Evolutionary conservation across 2,888 invertebrate species (phyloP).

Genomic region (Ditula angustiorana): DNA sequence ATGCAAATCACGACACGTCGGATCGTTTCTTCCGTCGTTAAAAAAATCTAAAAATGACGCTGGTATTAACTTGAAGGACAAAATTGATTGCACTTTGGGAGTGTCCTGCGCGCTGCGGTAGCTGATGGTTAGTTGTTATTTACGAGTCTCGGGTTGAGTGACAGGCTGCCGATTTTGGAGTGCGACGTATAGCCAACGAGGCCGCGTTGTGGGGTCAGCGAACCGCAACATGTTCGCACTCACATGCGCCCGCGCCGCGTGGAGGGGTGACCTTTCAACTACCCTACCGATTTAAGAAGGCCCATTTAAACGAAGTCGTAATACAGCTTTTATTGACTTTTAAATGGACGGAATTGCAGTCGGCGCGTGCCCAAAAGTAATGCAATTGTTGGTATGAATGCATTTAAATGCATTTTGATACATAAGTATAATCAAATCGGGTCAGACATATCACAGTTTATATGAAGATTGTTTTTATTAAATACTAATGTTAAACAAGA

Average conservation of each 20-base stretch:
- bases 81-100: slow-evolving; percentile 25
- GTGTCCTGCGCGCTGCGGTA: slow-evolving; percentile 33
- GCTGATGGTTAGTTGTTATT: slow-evolving; percentile 38
- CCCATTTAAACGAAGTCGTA: slow-evolving; percentile 43
- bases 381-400: slow-evolving; percentile 38
- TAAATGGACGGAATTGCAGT: slow-evolving; percentile 42
- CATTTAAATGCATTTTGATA: slow-evolving; percentile 35
- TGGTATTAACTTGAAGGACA: slow-evolving; percentile 26
- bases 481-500: neutral
- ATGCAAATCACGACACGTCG: slow-evolving; percentile 20
- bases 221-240: slow-evolving; percentile 65
- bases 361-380: slow-evolving; percentile 48
- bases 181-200: slow-evolving; percentile 52
- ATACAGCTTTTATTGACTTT: slow-evolving; percentile 43
- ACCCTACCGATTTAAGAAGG: slow-evolving; percentile 45
- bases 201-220: slow-evolving; percentile 63
- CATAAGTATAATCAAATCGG: slow-evolving; percentile 28
- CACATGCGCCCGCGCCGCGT: slow-evolving; percentile 56
- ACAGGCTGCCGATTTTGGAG: slow-evolving; percentile 50
- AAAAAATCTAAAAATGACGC: slow-evolving; percentile 30
- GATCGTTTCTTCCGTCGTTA: slow-evolving; percentile 33
- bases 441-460: neutral
- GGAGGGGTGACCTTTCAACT: slow-evolving; percentile 49
- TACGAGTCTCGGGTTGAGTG: slow-evolving; percentile 38
- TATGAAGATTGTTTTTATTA: neutral